These are phyloP conservation scores for Anthonomus grandis DNA, from an alignment of 1,140 invertebrate genomes.

Conservation along the genomic window DNA sequence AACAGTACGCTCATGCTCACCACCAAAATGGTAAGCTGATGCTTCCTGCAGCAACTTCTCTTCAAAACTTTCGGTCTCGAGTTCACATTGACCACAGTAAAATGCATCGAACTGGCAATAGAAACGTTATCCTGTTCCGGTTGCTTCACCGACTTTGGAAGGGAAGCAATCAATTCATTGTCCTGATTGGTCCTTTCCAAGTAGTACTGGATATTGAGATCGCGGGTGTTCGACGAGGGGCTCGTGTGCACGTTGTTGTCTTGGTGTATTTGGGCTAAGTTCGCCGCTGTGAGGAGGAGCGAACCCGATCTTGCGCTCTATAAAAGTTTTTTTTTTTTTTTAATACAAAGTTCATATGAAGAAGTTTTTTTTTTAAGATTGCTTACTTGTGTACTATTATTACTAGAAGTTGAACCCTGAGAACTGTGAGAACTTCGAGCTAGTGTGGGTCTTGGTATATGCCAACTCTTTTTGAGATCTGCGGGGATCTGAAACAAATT, in stretches of 20 bases:
- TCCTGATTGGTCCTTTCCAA: slow-evolving; percentile 34
- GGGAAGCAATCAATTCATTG: slow-evolving; percentile 26
- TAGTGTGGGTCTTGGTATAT: slow-evolving; percentile 73
- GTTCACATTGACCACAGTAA: slow-evolving; percentile 78
- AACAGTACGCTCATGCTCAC: slow-evolving; percentile 75
- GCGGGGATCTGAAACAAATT: slow-evolving; percentile 46
- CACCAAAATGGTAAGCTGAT: slow-evolving; percentile 74
- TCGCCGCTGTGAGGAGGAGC: slow-evolving; percentile 70
- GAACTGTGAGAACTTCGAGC: slow-evolving; percentile 68
- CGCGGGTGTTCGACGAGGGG: slow-evolving; percentile 38
- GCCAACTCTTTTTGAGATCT: slow-evolving; percentile 58
- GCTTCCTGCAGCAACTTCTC: slow-evolving; percentile 69
- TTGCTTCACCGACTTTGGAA: slow-evolving; percentile 48
- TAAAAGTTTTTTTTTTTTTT: slow-evolving; percentile 33
- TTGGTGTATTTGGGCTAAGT: slow-evolving; percentile 66
- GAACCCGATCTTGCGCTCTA: slow-evolving; percentile 78
- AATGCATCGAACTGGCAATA: slow-evolving; percentile 80
- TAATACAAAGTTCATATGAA: background rate
- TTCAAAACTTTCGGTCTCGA: slow-evolving; percentile 57
- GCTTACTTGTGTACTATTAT: slow-evolving; percentile 71
- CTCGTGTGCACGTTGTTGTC: slow-evolving; percentile 40
- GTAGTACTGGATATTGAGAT: slow-evolving; percentile 46
- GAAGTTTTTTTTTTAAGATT: background rate
- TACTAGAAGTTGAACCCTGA: slow-evolving; percentile 69
- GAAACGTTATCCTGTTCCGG: slow-evolving; percentile 61